Conservation (phyloP, 2,113 vertebrate species). For the Plotosus lineatus region DNA sequence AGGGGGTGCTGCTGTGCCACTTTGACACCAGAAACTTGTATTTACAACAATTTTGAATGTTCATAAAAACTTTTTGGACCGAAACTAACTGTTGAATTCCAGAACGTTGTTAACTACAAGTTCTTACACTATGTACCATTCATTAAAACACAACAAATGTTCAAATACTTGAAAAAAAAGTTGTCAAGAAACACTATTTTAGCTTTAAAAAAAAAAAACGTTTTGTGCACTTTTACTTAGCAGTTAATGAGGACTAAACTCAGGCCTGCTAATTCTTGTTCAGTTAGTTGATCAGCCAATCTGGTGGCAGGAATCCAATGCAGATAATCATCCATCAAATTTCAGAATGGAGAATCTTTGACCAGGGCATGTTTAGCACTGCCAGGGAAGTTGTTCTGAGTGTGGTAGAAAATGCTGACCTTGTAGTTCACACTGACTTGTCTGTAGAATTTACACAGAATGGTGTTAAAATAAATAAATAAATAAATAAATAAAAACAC, state of each 20-base stretch:
- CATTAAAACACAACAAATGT: too few species aligned
- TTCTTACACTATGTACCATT: too few species aligned
- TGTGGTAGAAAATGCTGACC: neutral
- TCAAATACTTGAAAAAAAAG: too few species aligned
- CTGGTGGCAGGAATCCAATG: neutral
- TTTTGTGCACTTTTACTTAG: neutral
- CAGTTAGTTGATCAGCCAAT: neutral
- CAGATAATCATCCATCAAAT: neutral
- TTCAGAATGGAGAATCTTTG: neutral
- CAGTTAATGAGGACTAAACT: neutral
- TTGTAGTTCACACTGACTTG: neutral
- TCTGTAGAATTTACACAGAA: neutral
- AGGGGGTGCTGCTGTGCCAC: too few species aligned
- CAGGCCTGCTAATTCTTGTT: neutral
- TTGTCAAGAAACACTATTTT: too few species aligned
- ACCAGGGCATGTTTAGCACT: neutral
- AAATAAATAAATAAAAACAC: too few species aligned
- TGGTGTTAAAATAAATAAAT: neutral
- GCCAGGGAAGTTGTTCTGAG: neutral
- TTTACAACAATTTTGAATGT: too few species aligned
- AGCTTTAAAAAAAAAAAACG: too few species aligned
- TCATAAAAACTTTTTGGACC: too few species aligned
- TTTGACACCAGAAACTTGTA: too few species aligned
- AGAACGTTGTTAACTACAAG: too few species aligned
- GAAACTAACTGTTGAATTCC: too few species aligned